Evolutionary conservation across 2,113 vertebrate genomes (phyloP), one percentile per base, ranked within the genome.

Genomic region (Phalacrocorax brasilianus): DNA sequence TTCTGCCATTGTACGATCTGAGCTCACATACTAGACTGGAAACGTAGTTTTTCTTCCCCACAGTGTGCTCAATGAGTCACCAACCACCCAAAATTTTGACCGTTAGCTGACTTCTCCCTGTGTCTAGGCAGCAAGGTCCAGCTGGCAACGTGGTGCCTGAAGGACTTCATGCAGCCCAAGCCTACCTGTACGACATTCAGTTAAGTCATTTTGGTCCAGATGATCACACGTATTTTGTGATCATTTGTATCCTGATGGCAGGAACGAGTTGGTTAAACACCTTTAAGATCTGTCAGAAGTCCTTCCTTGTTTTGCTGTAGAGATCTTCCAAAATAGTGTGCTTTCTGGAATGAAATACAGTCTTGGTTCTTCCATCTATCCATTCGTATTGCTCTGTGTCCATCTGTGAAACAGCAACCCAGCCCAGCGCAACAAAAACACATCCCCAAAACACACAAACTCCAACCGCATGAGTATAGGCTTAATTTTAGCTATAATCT

Each of bases 121-220:
- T 56, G 28, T 72, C 38, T 32, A 40, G 18, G 19, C 38, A 38
- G 38, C 38, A 38, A 38, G 28, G 40, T 59, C 44, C 74, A 55
- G 49, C 55, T 30, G 65, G n/a, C 45, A 49, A 2, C 0, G 11
- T n/a, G 70, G 15, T 44, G 45, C 47, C 58, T 11, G 33, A 35
- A 61, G 61, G 28, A 23, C 66, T n/a, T 55, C 33, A 0, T 3
- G 1, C 3, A 23, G 58, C 22, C 74, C 68, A 28, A 52, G 11
- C 23, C 38, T 24, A 11, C 62, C 47, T 18, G 22, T 56, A 2
- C 8, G 47, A n/a, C 0, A 0, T 24, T 30, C 0, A 1, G 12
- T 47, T 56, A 33, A 65, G 33, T 24, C 30, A 18, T 30, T 45
- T 82, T 0, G 0, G n/a, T 35, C 14, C 70, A 58, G 84, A 9